A percentile compares a stretch with the other conserved stretches of the same genome.
Evolutionary conservation across 2,797 vertebrate species (phyloP).

Genomic region (Nannoperca obscura): DNA sequence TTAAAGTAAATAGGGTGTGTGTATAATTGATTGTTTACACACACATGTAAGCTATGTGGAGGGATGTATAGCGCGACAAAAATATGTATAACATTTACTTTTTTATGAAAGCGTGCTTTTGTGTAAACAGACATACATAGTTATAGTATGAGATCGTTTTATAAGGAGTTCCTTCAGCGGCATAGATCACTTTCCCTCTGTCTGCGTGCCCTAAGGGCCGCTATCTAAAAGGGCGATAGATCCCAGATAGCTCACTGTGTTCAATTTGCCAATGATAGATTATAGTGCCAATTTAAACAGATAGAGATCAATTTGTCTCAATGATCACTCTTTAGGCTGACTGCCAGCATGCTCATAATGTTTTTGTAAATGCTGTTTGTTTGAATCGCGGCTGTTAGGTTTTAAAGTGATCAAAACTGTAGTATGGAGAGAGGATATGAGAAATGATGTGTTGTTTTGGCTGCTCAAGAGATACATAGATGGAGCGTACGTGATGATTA

Average conservation of each 20-base stretch:
- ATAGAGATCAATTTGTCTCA: conserved; percentile 99
- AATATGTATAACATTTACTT: conserved; percentile 1
- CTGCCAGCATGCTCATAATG: conserved; percentile 88
- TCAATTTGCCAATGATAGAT: conserved; percentile 97
- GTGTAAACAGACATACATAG: conserved; percentile 44
- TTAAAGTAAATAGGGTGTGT: conserved; percentile 23
- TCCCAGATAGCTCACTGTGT: conserved; percentile 93
- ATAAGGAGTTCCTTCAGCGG: conserved; percentile 64
- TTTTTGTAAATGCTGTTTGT: conserved; percentile 81
- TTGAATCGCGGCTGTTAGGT: conserved; percentile 70
- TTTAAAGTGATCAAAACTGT: conserved; percentile 69
- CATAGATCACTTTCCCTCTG: conserved; percentile 77
- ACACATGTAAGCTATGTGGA: not conserved
- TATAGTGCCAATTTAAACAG: conserved; percentile 97
- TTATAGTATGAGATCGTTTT: conserved; percentile 31
- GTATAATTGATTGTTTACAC: conserved; percentile 24
- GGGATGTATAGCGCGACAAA: not conserved
- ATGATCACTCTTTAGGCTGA: conserved; percentile 96
- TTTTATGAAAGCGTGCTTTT: conserved; percentile 11
- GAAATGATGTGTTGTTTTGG: conserved; percentile 70
- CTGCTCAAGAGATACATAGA: conserved; percentile 53
- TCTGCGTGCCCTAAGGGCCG: conserved; percentile 89
- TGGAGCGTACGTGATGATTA: conserved; percentile 55
- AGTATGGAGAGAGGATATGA: conserved; percentile 52
- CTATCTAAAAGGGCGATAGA: conserved; percentile 91